Base-by-base conservation (phyloP, 2,888 invertebrate genomes). In the Magallana nippona region DNA sequence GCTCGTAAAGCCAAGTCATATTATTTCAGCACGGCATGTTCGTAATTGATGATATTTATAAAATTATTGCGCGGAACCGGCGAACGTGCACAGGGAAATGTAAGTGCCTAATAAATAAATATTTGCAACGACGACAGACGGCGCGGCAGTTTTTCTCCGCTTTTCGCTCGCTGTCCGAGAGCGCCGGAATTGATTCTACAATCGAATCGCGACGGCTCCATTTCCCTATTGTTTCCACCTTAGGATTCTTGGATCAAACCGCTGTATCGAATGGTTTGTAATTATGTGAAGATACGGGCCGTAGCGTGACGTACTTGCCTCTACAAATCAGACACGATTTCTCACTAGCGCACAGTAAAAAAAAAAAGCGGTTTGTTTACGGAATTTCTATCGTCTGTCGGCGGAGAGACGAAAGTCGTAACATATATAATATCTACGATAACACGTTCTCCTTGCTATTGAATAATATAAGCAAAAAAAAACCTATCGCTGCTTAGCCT, bases 81-180 rank as follows among this genome's bases (percentile, higher is more conserved):
- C 71, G 27, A 27, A 71, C 71, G 71, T 71, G 71, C 71, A 71
- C 32, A 27, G 71, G 71, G 71, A 71, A 32, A 71, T 71, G 71
- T 71, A 71, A 71, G 71, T 71, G 71, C 71, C 71, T 71, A 71
- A 71, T 71, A 71, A 71, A 71, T 71, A 71, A 71, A 71, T 71
- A 71, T 71, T 71, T 71, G 71, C 71, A 71, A 71, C 71, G 22
- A 71, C 71, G 71, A 71, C 22, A 71, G 71, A 71, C 71, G 71
- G 71, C 71, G 71, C 71, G 71, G 13, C 71, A 27, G 71, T 27
- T 27, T 71, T 27, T 71, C 27, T 22, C 32, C 71, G 71, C 32
- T 71, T 44, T 71, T 71, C 27, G 71, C 71, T 71, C 27, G 15
- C 27, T 71, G 71, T 22, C 71, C 71, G 32, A 71, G 71, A 71